A percentile compares a stretch with the other conserved stretches of the same genome.
These are phyloP conservation scores for Planococcus citri DNA, from an alignment of 1,140 invertebrate genomes.

Conservation along the genomic window DNA sequence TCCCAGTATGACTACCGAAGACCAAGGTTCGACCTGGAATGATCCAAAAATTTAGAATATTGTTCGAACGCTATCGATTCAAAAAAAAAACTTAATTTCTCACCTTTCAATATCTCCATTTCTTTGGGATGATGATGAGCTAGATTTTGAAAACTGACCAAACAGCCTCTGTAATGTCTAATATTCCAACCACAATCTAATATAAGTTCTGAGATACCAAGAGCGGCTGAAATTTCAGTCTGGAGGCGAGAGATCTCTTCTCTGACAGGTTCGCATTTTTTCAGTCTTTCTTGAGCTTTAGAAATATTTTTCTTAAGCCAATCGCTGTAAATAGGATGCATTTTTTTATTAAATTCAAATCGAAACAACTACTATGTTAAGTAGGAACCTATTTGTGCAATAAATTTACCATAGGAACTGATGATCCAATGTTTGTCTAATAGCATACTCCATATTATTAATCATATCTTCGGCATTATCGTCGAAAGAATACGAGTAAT, in stretches of 20 bases:
- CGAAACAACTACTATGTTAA: not conserved
- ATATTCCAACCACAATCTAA: slow-evolving; percentile 83
- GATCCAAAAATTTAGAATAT: not conserved
- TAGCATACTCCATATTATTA: not conserved
- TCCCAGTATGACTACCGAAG: slow-evolving; percentile 75
- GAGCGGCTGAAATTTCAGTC: slow-evolving; percentile 38
- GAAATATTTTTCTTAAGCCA: slow-evolving; percentile 53
- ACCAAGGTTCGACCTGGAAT: slow-evolving; percentile 54
- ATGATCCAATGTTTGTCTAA: slow-evolving; percentile 20
- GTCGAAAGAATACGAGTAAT: not conserved
- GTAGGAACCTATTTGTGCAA: not conserved
- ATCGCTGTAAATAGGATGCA: slow-evolving; percentile 32
- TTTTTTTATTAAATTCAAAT: not conserved
- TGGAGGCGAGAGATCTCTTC: slow-evolving; percentile 52
- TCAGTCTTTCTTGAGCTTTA: slow-evolving; percentile 44
- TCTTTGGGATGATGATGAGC: slow-evolving; percentile 52
- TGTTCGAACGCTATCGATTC: not conserved
- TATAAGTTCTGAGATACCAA: slow-evolving; percentile 45
- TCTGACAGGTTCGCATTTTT: slow-evolving; percentile 46
- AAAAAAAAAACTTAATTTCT: not conserved
- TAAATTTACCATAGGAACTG: slow-evolving; percentile 22
- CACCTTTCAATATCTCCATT: slow-evolving; percentile 51
- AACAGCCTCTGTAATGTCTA: slow-evolving; percentile 68
- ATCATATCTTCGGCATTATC: not conserved
- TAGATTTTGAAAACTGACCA: slow-evolving; percentile 60